phyloP scores from a whole-genome alignment of 1,140 invertebrate species.

The Meloidogyne floridensis region DNA sequence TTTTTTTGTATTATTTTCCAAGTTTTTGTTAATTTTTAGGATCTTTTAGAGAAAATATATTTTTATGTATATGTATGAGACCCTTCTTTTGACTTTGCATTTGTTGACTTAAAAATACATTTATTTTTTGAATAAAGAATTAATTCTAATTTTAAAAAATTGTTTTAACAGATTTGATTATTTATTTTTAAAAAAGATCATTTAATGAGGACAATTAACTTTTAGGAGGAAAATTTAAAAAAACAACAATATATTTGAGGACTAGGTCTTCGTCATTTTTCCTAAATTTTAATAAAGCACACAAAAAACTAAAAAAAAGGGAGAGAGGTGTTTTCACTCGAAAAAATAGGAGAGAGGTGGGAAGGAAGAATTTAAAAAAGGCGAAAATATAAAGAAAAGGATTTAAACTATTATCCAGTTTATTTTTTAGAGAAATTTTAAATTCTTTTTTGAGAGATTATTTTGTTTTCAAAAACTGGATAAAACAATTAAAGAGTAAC shows the following conservation, averaged over 20 bases:
- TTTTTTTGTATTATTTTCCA: neutral
- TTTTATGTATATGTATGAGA: neutral
- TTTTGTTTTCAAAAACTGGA: no score
- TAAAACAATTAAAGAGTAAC: no score
- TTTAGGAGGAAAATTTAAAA: neutral
- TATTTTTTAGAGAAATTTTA: neutral
- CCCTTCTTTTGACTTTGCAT: neutral
- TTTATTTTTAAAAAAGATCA: slow-evolving; percentile 15
- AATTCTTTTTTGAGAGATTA: neutral
- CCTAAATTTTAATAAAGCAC: slow-evolving; percentile 5
- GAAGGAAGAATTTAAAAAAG: neutral
- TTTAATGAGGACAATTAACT: neutral
- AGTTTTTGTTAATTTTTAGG: no score
- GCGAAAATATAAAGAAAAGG: neutral
- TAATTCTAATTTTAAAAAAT: neutral
- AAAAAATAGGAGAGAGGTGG: neutral
- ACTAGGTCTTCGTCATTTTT: neutral
- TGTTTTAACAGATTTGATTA: neutral
- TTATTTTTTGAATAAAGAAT: neutral
- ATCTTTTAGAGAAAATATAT: neutral
- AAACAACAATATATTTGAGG: neutral
- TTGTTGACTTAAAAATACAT: neutral
- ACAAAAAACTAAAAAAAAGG: neutral
- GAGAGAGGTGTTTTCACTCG: neutral
- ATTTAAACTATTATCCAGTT: neutral